Base-by-base conservation (phyloP, 2,888 invertebrate species). In the Rotaria magnacalcarata region DNA sequence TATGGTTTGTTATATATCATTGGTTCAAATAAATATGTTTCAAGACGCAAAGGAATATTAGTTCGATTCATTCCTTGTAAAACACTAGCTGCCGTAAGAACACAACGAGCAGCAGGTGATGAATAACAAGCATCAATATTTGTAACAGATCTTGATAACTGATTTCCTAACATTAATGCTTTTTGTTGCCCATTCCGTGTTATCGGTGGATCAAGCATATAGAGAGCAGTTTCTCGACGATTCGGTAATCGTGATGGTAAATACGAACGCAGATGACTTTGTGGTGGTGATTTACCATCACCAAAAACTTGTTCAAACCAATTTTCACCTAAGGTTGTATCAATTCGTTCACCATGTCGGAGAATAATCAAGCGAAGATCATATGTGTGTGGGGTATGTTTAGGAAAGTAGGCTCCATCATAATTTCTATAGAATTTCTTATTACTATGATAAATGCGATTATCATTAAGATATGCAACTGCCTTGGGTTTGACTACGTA, bases 161-260 rank as follows among this genome's bases (percentile, higher is more conserved):
- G 19, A n/a, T 47, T n/a, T 24, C 80, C 80, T 47, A 16, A 8
- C 2, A 0, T 2, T 19, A 24, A 8, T 4, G 80, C 34, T n/a
- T 24, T n/a, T 24, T 47, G 47, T 47, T 80, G 34, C n/a, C 80
- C 80, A 0, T 0, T 5, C 47, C 80, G 80, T 47, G 80, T 80
- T 47, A 80, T 47, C 6, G 80, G 80, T n/a, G 80, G 80, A 47
- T 80, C 80, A 43, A 80, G 47, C 21, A n/a, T 34, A 80, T 80
- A 80, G 24, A 80, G 47, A 14, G n/a, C 47, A 3, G 43, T 43
- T n/a, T 80, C n/a, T 47, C 10, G 10, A 47, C 80, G 80, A 19
- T 47, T 4, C 0, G 80, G 80, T 47, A 80, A 47, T 80, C 41
- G 7, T n/a, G 6, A 3, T 47, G 80, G 80, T 47, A 80, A n/a